A percentile compares a stretch with the other conserved stretches of the same genome.
phyloP scores from a whole-genome alignment of 2,113 vertebrate genomes.

The Riparia riparia region DNA sequence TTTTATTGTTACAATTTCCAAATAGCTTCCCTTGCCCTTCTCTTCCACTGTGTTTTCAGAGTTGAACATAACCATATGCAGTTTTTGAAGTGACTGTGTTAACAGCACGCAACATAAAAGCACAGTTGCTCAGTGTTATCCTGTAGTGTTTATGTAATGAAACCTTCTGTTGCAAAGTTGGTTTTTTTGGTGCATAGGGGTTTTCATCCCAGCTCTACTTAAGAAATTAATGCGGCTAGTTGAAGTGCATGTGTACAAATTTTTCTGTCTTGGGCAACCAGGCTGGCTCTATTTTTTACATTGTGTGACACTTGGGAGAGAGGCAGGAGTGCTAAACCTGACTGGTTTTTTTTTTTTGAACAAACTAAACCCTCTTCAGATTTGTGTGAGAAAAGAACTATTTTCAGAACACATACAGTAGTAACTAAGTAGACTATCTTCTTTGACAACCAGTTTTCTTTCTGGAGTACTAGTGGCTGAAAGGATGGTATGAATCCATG shows the following conservation, averaged over 20 bases:
- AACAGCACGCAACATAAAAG: not conserved
- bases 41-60: not conserved
- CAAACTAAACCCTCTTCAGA: not conserved
- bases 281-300: not conserved
- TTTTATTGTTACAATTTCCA: not conserved
- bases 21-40: not conserved
- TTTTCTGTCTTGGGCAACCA: not conserved
- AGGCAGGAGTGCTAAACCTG: not conserved
- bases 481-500: not conserved
- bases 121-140: not conserved
- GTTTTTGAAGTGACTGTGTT: not conserved
- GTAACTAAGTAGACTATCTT: not conserved
- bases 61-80: not conserved
- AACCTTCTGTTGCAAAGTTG: not conserved
- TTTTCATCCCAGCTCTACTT: not conserved
- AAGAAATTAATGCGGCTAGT: not conserved
- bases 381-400: not conserved
- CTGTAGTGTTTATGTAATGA: not conserved
- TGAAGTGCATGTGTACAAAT: not conserved
- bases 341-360: not conserved
- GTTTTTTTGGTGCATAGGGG: rapidly evolving
- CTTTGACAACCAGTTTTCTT: not conserved
- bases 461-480: not conserved
- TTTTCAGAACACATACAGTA: not conserved
- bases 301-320: rapidly evolving